Evolutionary conservation across 2,113 vertebrate species (phyloP).

Genomic region (Solenodon paradoxus): DNA sequence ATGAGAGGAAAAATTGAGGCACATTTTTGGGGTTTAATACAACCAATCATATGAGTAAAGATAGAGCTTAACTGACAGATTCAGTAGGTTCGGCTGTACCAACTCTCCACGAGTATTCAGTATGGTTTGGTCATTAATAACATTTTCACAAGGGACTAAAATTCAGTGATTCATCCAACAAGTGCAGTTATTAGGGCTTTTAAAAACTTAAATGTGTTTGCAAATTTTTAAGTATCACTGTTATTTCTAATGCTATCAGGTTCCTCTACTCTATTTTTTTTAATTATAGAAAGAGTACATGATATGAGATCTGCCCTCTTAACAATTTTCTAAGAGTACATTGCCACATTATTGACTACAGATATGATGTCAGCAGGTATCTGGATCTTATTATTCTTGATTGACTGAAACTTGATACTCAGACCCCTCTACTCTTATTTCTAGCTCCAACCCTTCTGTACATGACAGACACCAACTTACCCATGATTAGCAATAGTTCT

Average conservation of each 20-base stretch:
- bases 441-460: not conserved
- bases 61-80: not conserved
- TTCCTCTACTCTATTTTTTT: not conserved
- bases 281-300: not conserved
- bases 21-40: not conserved
- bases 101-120: not conserved
- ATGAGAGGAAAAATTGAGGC: not conserved
- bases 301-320: not conserved
- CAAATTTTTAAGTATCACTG: not conserved
- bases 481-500: not conserved
- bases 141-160: not conserved
- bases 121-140: not conserved
- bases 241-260: not conserved
- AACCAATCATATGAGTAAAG: not conserved
- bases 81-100: not conserved
- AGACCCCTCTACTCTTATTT: not conserved
- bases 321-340: not conserved
- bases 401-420: not conserved
- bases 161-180: not conserved
- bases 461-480: not conserved
- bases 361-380: not conserved
- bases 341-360: not conserved
- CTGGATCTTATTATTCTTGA: not conserved
- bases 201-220: not conserved
- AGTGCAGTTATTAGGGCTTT: not conserved